Evolutionary conservation across 2,113 vertebrate genomes (phyloP).

Genomic region (Chloropsis hardwickii): DNA sequence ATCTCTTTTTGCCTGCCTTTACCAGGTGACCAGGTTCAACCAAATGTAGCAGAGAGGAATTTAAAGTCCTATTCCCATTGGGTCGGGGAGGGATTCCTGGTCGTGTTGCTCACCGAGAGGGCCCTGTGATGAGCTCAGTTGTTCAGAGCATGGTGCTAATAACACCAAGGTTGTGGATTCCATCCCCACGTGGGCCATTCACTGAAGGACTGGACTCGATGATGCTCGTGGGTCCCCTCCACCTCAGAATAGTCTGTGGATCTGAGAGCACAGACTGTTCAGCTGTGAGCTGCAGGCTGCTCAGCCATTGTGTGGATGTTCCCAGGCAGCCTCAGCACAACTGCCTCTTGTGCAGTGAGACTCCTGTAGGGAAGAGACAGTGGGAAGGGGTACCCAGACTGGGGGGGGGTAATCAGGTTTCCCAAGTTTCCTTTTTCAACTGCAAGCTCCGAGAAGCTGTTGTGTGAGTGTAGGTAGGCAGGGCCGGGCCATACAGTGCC

Average conservation of each 20-base stretch:
- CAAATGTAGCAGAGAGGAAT: neutral
- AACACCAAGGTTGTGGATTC: rapidly evolving
- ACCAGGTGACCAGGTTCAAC: neutral
- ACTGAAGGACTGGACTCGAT: neutral
- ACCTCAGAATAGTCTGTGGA: neutral
- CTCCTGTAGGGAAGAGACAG: neutral
- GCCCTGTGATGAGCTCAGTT: neutral
- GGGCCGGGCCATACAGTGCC: neutral
- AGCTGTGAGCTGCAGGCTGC: neutral
- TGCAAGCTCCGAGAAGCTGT: neutral
- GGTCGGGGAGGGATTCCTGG: neutral
- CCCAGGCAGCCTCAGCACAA: neutral
- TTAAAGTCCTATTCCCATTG: neutral
- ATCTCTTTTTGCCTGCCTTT: neutral
- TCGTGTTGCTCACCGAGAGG: rapidly evolving
- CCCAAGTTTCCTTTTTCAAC: neutral
- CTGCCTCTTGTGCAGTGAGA: neutral
- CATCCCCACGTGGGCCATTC: neutral
- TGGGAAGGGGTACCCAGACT: neutral
- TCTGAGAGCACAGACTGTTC: neutral
- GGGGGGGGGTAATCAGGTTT: neutral
- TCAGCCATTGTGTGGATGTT: neutral
- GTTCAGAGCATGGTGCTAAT: neutral
- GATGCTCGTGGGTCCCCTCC: neutral
- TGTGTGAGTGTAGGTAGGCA: neutral